These are phyloP conservation scores for Girardia tigrina DNA, from an alignment of 2,888 invertebrate genomes.

Conservation along the genomic window DNA sequence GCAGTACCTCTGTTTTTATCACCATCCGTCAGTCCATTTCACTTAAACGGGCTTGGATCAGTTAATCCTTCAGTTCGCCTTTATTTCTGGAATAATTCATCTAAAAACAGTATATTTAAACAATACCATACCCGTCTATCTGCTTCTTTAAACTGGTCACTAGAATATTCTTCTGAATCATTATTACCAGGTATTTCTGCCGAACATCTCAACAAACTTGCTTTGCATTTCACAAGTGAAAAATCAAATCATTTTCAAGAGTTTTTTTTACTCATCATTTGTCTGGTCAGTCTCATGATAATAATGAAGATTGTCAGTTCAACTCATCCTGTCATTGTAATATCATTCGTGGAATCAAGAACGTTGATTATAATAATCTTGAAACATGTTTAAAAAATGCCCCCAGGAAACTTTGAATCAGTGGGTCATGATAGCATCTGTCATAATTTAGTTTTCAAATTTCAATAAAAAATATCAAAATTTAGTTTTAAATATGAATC, in stretches of 20 bases:
- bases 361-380: background rate
- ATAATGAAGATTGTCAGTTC: background rate
- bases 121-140: background rate
- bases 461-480: no score
- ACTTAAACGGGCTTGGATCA: constrained; percentile 24
- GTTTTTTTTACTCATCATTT: background rate
- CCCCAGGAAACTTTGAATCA: background rate
- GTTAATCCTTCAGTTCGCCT: constrained; percentile 20
- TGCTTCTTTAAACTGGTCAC: background rate
- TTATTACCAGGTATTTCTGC: background rate
- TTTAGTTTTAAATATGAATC: no score
- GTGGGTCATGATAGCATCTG: background rate
- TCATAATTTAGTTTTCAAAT: background rate
- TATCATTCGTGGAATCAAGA: background rate
- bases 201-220: background rate
- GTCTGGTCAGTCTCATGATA: background rate
- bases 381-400: background rate
- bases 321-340: background rate
- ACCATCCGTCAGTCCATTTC: background rate
- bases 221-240: background rate
- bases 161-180: background rate
- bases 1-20: background rate
- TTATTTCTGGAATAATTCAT: background rate
- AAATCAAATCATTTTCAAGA: background rate
- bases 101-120: background rate